phyloP scores from a whole-genome alignment of 2,888 invertebrate genomes.

The Pollenia griseotomentosa region DNA sequence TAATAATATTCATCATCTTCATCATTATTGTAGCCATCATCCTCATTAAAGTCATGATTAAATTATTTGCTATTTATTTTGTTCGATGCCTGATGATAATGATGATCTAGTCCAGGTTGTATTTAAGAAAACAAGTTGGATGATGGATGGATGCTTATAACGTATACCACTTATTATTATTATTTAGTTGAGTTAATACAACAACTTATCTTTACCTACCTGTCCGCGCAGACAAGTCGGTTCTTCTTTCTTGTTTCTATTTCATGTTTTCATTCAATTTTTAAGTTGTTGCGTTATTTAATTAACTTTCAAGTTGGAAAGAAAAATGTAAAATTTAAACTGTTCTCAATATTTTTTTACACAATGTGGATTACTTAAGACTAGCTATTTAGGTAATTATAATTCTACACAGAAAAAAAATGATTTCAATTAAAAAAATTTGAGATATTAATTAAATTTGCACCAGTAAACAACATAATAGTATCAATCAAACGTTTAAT shows the following conservation, averaged over 20 bases:
- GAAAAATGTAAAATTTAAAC: neutral
- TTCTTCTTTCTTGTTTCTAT: constrained; percentile 48
- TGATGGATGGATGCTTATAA: constrained; percentile 49
- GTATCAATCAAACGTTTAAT: too few species aligned
- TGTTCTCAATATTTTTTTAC: neutral
- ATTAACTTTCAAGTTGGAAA: constrained; percentile 10
- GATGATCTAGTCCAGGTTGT: constrained; percentile 47
- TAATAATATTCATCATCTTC: constrained; percentile 5
- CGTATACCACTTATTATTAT: neutral
- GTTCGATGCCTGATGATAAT: constrained; percentile 33
- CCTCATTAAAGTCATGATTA: constrained; percentile 24
- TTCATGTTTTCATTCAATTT: constrained; percentile 49
- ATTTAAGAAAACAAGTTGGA: constrained; percentile 38
- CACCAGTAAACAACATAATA: too few species aligned
- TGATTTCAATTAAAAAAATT: too few species aligned
- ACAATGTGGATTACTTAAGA: neutral
- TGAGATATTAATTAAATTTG: too few species aligned
- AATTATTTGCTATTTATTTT: constrained; percentile 31
- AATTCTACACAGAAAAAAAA: too few species aligned
- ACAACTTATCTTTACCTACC: neutral
- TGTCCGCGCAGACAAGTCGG: neutral
- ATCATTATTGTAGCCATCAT: neutral
- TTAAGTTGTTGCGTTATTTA: constrained; percentile 2
- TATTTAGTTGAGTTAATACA: constrained; percentile 6
- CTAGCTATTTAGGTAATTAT: neutral